These are phyloP conservation scores for Drosophila sordidula DNA, from an alignment of 2,888 invertebrate genomes.

Conservation along the genomic window DNA sequence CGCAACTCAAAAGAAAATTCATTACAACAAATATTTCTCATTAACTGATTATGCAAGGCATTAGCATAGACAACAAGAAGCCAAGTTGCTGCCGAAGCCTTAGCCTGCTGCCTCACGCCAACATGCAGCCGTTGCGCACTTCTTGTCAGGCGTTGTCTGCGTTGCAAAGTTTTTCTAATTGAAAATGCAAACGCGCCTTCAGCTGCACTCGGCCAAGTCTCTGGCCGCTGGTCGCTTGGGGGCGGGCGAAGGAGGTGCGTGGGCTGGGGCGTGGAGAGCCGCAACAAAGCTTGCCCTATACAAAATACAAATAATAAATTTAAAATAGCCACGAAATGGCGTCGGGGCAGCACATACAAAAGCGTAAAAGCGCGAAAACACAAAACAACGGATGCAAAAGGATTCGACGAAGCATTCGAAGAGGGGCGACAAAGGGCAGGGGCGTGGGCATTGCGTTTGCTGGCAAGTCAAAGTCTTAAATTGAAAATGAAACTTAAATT, in stretches of 20 bases:
- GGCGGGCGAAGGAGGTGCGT: not conserved
- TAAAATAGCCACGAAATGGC: conserved; percentile 77
- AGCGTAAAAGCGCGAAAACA: conserved; percentile 76
- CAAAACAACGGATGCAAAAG: conserved; percentile 55
- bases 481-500: conserved; percentile 83
- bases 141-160: conserved; percentile 68
- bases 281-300: conserved; percentile 38
- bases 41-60: conserved; percentile 78
- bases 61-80: conserved; percentile 69
- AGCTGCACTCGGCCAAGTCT: conserved; percentile 39
- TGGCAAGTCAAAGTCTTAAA: conserved; percentile 79
- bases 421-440: not conserved
- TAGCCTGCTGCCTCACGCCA: not conserved
- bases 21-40: conserved; percentile 79
- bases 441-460: conserved; percentile 44
- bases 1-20: conserved; percentile 71
- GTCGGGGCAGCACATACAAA: conserved; percentile 43
- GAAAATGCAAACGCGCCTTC: conserved; percentile 73
- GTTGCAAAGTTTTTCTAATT: conserved; percentile 76
- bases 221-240: conserved; percentile 33
- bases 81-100: conserved; percentile 47
- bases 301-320: conserved; percentile 79
- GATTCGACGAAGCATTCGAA: conserved; percentile 28
- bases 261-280: not conserved
- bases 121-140: conserved; percentile 40